Conservation (phyloP, 1,140 invertebrate genomes). For the Trichonephila inaurata region DNA sequence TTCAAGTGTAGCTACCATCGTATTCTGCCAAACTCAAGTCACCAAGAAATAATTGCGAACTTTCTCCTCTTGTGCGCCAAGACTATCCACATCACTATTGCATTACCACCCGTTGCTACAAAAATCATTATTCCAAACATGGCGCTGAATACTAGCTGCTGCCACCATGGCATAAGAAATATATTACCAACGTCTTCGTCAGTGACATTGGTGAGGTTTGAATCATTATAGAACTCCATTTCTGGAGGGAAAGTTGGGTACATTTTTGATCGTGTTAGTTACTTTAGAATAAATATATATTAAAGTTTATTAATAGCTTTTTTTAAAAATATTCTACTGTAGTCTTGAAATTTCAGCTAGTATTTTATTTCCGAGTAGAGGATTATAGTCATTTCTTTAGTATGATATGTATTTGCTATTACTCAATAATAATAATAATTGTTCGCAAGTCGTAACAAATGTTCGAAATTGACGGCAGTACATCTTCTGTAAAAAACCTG, state of each 20-base stretch:
- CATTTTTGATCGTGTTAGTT: neutral
- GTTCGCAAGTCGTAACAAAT: too few species aligned
- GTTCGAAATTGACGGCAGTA: too few species aligned
- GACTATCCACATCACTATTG: conserved; percentile 97
- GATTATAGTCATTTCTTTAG: too few species aligned
- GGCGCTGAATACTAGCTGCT: conserved; percentile 82
- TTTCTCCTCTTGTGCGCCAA: conserved; percentile 90
- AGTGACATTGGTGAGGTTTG: conserved; percentile 17
- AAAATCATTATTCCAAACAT: conserved; percentile 93
- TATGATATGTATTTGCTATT: too few species aligned
- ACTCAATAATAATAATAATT: too few species aligned
- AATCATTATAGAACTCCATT: neutral
- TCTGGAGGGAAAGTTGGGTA: neutral
- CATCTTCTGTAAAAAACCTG: too few species aligned
- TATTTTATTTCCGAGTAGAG: too few species aligned
- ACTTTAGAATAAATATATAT: neutral
- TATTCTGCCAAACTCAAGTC: conserved; percentile 95
- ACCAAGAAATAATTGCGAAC: conserved; percentile 98
- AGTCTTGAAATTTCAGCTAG: too few species aligned
- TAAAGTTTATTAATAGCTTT: neutral
- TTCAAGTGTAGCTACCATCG: conserved; percentile 95
- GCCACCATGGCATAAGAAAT: conserved; percentile 91
- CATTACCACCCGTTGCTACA: conserved; percentile 94
- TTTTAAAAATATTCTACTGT: too few species aligned
- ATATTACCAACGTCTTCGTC: conserved; percentile 68